Base-by-base conservation (phyloP, 2,797 vertebrate genomes). In the Nannoperca obscura region DNA sequence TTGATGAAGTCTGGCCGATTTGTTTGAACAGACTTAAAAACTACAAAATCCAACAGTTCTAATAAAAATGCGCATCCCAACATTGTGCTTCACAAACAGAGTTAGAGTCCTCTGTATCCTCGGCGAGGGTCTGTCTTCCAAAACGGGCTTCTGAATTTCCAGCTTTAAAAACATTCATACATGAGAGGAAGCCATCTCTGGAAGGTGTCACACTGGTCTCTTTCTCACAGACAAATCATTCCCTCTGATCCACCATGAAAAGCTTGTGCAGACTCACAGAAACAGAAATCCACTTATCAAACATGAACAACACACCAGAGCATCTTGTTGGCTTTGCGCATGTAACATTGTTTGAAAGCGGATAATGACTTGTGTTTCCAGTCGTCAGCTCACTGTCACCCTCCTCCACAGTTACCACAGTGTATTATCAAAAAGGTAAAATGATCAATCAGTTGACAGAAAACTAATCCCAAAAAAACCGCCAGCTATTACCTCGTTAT, bases 171-270 rank as follows among this genome's bases (percentile, higher is more conserved):
- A 40, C 22, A 34, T 34, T 52, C 47, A 70, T 57, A 62, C 67
- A 19, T 71, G 30, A 76, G 54, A 79, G 30, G 5, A 69, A 54
- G 61, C 9, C 42, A 72, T 82, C 71, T 84, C 78, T 88, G 73
- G 65, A 76, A 79, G 77, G 78, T 53, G 62, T 81, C 47, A 76
- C 62, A 38, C 59, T 55, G 62, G 42, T 69, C 27, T 61, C 44
- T n/a, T 81, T 68, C 49, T 67, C 80, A 66, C 60, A 88, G 49
- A 76, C 24, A 75, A 82, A 84, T 77, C 49, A 46, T 58, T 85
- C 78, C 58, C 66, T 86, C 83, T 76, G 78, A 89, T 86, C 78
- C 40, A 54, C 44, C 72, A 19, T 71, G 65, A 80, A 77, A 86
- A 40, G 63, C 65, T 15, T 15, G 0, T 13, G 32, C 68, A n/a